A percentile compares a stretch with the other conserved stretches of the same genome.
These are phyloP conservation scores for Meganola albula DNA, from an alignment of 2,888 invertebrate genomes.

Conservation along the genomic window DNA sequence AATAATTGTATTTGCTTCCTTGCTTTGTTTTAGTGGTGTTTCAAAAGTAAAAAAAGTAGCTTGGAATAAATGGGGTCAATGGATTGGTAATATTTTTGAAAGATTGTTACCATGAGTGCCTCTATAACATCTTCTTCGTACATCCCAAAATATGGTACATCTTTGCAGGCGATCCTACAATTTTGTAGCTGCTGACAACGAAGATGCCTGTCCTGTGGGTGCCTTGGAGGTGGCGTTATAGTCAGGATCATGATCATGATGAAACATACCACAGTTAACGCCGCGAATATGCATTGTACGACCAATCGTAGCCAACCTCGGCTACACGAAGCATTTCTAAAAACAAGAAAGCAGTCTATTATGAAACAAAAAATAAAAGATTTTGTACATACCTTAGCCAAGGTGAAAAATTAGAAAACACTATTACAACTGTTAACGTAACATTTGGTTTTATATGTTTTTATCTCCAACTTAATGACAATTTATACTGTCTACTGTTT, in stretches of 20 bases:
- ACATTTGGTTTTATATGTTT: too few relatives aligned
- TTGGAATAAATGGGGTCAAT: too few relatives aligned
- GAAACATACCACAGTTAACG: constrained; percentile 55
- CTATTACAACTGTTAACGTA: too few relatives aligned
- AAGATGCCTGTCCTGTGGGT: not conserved
- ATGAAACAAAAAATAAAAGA: not conserved
- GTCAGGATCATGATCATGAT: constrained; percentile 53
- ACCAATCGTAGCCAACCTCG: constrained; percentile 53
- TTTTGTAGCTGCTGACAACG: constrained; percentile 32
- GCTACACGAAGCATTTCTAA: constrained; percentile 58
- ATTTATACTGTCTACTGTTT: too few relatives aligned
- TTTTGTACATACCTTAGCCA: too few relatives aligned
- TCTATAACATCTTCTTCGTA: constrained; percentile 42
- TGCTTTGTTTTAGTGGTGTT: too few relatives aligned
- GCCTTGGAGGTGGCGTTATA: constrained; percentile 13
- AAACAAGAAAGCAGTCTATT: not conserved
- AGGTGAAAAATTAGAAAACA: too few relatives aligned
- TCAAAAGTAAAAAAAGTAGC: too few relatives aligned
- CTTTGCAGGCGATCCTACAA: constrained; percentile 47
- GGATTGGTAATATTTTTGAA: too few relatives aligned
- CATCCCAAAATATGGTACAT: constrained; percentile 35
- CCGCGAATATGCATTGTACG: constrained; percentile 53
- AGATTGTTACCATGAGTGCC: constrained; percentile 50
- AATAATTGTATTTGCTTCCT: too few relatives aligned
- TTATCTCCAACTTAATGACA: too few relatives aligned